Conservation (phyloP, 2,888 invertebrate species). For the Tineola bisselliella region DNA sequence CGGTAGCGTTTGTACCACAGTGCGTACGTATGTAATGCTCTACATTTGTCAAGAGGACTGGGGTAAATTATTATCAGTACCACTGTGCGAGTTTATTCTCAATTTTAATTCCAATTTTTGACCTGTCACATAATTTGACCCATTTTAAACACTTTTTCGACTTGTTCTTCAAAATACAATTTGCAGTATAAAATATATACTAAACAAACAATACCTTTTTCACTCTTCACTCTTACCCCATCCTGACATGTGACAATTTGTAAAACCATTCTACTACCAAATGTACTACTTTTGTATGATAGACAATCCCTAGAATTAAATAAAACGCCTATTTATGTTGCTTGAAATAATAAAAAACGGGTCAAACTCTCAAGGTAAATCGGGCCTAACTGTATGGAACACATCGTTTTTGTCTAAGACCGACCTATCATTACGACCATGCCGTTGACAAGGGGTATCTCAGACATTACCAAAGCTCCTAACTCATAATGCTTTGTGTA, state of each 20-base stretch:
- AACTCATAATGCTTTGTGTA: background rate
- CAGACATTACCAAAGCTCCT: background rate
- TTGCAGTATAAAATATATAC: too few species aligned
- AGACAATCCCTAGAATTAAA: too few species aligned
- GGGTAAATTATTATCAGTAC: constrained; percentile 9
- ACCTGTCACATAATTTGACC: too few species aligned
- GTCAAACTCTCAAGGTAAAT: background rate
- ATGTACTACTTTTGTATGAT: too few species aligned
- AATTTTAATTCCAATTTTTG: background rate
- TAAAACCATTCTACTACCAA: too few species aligned
- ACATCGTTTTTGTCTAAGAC: background rate
- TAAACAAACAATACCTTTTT: too few species aligned
- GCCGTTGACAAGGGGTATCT: constrained; percentile 5
- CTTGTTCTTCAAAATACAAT: too few species aligned
- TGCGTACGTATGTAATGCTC: constrained; percentile 11
- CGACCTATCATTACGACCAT: background rate
- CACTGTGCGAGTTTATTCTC: background rate
- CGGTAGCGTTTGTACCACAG: background rate
- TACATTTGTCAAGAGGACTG: constrained; percentile 12
- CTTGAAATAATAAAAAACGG: too few species aligned
- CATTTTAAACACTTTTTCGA: too few species aligned
- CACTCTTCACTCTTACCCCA: too few species aligned
- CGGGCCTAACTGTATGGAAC: background rate
- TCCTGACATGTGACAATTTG: too few species aligned
- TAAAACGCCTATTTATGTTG: too few species aligned